These are phyloP conservation scores for Papilio demoleus DNA, from an alignment of 2,888 invertebrate genomes.

Conservation along the genomic window DNA sequence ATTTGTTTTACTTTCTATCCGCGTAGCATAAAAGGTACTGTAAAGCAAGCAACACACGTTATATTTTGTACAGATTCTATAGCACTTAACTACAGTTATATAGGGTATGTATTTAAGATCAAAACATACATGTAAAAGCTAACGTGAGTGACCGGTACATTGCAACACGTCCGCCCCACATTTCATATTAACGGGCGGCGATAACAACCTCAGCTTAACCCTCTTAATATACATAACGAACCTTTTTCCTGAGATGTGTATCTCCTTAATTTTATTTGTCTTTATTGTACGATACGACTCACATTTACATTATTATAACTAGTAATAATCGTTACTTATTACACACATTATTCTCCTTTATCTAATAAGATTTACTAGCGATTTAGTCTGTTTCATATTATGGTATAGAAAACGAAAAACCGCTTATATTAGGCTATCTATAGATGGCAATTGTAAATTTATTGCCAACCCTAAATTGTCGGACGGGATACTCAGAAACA, in stretches of 20 bases:
- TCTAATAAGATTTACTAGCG: neutral
- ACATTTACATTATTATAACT: conserved; percentile 12
- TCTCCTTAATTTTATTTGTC: conserved; percentile 34
- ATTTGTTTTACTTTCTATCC: conserved; percentile 8
- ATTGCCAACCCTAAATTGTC: no score
- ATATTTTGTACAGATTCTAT: neutral
- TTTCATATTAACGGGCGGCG: conserved; percentile 38
- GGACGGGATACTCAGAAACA: no score
- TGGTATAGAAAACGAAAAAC: no score
- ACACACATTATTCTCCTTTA: neutral
- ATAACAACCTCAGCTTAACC: conserved; percentile 33
- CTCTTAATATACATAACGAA: conserved; percentile 38
- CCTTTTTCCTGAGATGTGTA: conserved; percentile 35
- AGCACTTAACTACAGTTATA: neutral
- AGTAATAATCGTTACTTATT: neutral
- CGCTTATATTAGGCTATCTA: no score
- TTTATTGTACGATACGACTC: conserved; percentile 28
- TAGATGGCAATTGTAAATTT: no score
- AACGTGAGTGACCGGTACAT: neutral
- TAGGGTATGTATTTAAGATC: neutral
- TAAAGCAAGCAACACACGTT: neutral
- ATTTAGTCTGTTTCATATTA: neutral
- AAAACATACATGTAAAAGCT: neutral
- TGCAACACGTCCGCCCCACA: conserved; percentile 27
- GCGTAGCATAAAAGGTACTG: conserved; percentile 5